These are phyloP conservation scores for Pantherophis vulpinus DNA, from an alignment of 2,797 vertebrate genomes.

Conservation along the genomic window DNA sequence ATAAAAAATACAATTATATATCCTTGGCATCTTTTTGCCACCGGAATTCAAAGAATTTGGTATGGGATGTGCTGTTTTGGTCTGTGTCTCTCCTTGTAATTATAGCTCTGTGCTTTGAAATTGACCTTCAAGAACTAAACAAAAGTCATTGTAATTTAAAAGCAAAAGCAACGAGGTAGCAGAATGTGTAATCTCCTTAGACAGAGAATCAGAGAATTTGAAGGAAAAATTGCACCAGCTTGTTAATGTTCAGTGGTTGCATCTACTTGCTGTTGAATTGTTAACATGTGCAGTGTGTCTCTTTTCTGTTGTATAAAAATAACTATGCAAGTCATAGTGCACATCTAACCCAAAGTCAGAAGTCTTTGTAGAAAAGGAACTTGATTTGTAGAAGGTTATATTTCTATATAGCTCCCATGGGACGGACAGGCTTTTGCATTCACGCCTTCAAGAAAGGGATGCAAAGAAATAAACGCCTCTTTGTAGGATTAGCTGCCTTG, in stretches of 20 bases:
- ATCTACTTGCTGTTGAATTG: slow-evolving; percentile 21
- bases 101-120: slow-evolving; percentile 35
- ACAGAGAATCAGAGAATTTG: background rate
- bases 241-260: slow-evolving; percentile 20
- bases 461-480: slow-evolving; percentile 32
- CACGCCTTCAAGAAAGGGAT: background rate
- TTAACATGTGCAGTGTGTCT: slow-evolving; percentile 20
- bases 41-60: slow-evolving; percentile 18
- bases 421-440: background rate
- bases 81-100: background rate
- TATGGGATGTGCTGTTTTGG: slow-evolving; percentile 14
- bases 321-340: slow-evolving; percentile 13
- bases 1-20: background rate
- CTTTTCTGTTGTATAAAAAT: slow-evolving; percentile 11
- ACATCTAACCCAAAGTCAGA: slow-evolving; percentile 7
- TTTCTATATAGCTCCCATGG: background rate
- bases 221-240: background rate
- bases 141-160: slow-evolving; percentile 35
- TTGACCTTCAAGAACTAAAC: slow-evolving; percentile 29
- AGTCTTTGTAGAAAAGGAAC: slow-evolving; percentile 20
- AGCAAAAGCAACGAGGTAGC: background rate
- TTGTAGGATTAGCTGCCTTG: background rate
- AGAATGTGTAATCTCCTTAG: slow-evolving; percentile 2
- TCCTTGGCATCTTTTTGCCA: slow-evolving; percentile 37
- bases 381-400: background rate